Percentiles rank a stretch among this genome's conserved stretches.
phyloP scores from a whole-genome alignment of 2,113 vertebrate species.

The Crypturellus undulatus region DNA sequence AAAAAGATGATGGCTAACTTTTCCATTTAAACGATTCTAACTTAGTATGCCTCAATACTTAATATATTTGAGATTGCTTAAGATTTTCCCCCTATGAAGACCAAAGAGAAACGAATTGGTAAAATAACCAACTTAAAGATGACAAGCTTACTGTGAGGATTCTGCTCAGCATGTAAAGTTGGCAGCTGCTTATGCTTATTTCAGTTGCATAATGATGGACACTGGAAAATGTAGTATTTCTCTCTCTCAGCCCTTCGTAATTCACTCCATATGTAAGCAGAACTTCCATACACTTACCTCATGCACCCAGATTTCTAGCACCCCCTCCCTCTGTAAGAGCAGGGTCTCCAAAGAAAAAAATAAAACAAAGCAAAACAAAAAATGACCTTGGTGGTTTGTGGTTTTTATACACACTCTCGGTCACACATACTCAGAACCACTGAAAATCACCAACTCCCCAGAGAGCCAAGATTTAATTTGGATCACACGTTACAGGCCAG shows the following conservation, averaged over 20 bases:
- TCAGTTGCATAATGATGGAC: constrained; percentile 32
- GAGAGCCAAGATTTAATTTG: constrained; percentile 48
- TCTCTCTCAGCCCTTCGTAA: constrained; percentile 44
- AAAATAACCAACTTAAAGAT: constrained; percentile 45
- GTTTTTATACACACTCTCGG: constrained; percentile 17
- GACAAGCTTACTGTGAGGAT: constrained; percentile 38
- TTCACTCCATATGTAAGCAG: constrained; percentile 54
- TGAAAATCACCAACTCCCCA: constrained; percentile 32
- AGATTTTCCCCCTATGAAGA: constrained; percentile 18
- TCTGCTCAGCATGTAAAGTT: constrained; percentile 43
- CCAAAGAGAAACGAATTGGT: constrained; percentile 36
- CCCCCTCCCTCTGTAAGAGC: not conserved
- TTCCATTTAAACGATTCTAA: constrained; percentile 51
- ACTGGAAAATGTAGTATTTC: constrained; percentile 53
- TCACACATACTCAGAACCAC: constrained; percentile 46
- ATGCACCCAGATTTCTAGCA: constrained; percentile 33
- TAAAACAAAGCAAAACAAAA: not conserved
- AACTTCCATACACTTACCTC: constrained; percentile 38
- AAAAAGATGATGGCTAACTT: constrained; percentile 53
- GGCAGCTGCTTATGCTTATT: constrained; percentile 38
- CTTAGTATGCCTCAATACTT: constrained; percentile 11
- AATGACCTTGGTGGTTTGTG: constrained; percentile 30
- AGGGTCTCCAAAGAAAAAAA: constrained; percentile 35
- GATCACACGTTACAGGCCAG: constrained; percentile 25
- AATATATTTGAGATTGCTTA: constrained; percentile 38